Conservation (phyloP, 2,888 invertebrate genomes). For the Sinodicranocentrus sp. region DNA sequence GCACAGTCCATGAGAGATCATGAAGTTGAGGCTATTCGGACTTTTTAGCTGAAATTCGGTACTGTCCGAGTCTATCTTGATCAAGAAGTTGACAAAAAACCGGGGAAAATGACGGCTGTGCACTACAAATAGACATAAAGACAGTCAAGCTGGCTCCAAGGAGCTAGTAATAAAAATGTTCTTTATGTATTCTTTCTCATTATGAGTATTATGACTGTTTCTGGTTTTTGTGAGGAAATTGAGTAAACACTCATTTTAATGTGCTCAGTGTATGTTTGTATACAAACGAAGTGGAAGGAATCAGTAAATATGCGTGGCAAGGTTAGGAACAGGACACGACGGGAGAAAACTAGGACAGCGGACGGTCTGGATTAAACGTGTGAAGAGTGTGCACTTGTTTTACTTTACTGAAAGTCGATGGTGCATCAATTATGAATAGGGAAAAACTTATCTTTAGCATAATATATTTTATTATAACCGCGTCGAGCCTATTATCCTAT, state of each 20-base stretch:
- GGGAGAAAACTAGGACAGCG: not conserved
- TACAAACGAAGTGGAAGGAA: not conserved
- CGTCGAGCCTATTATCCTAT: slow-evolving; percentile 4
- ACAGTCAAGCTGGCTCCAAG: slow-evolving; percentile 54
- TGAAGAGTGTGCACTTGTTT: not conserved
- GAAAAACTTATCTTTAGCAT: not conserved
- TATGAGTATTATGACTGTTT: not conserved
- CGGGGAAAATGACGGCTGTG: slow-evolving; percentile 63
- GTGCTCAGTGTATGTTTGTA: not conserved
- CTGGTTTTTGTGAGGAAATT: not conserved
- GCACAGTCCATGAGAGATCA: not conserved
- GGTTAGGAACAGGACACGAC: not conserved
- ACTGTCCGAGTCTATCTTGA: slow-evolving; percentile 60
- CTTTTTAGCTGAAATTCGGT: slow-evolving; percentile 39
- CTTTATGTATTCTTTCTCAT: not conserved
- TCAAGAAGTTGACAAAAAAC: slow-evolving; percentile 61
- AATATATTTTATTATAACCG: not conserved
- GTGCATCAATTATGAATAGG: slow-evolving; percentile 7
- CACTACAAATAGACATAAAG: slow-evolving; percentile 44
- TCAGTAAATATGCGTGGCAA: not conserved
- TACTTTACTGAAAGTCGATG: not conserved
- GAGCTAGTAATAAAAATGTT: slow-evolving; percentile 1
- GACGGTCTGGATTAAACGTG: too few species aligned
- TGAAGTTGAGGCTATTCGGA: slow-evolving; percentile 36
- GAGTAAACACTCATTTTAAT: slow-evolving; percentile 1